Base-by-base conservation (phyloP, 2,113 vertebrate genomes). In the Lepus timidus region DNA sequence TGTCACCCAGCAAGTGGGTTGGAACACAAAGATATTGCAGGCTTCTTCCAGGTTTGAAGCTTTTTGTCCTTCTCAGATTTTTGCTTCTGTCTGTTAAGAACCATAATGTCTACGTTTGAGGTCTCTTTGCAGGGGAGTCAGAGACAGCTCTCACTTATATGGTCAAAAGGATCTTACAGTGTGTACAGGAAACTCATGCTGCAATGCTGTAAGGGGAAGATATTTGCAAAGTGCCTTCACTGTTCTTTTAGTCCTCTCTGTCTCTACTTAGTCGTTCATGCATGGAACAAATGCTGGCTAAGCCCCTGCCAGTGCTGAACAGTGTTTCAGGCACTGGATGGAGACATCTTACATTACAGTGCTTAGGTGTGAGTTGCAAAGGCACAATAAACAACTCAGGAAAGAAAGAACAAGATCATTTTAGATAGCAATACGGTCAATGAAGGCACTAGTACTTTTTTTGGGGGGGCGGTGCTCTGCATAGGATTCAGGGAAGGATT, bases 361-460 rank as follows among this genome's bases (percentile, higher is more conserved):
- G 10, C 25, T 62, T 67, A 49, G 1, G 16, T 91, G 36, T 76
- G 83, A 73, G 49, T 91, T 52, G 33, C 8, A 9, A 19, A 61
- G 58, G 10, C 31, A 22, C 2, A 16, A 8, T 39, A 70, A 84
- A 58, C 10, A 55, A 75, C 16, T 23, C 10, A 10, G n/a, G 29
- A 70, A 82, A 88, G 33, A 94, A 81, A 92, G 52, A 85, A 55
- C 23, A 11, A 94, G 88, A 16, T 61, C 27, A 61, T 55, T 49
- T 55, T 68, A 92, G 73, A 33, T 29, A 84, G 68, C 6, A 51
- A 19, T 71, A 10, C 33, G 80, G 86, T 68, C 67, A 89, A 4
- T 25, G 14, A 85, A 95, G 80, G 12, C 22, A 39, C 1, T 13
- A 33, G 62, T 33, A 36, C 7, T 73, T 65, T 80, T 73, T 65